Evolutionary conservation across 2,888 invertebrate species (phyloP).

Genomic region (Herminia tarsipennalis): DNA sequence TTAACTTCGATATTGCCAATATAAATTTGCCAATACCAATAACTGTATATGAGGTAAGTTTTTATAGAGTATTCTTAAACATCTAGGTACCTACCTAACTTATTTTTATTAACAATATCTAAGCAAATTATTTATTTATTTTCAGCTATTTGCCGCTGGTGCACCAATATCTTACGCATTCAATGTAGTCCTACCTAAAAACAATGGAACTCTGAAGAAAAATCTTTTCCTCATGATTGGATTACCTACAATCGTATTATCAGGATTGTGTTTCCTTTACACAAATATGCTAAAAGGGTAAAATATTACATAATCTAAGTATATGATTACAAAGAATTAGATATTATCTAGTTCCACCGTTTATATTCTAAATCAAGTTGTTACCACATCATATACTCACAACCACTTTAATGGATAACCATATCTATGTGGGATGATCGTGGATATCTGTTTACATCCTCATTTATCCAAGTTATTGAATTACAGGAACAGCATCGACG

Average conservation of each 20-base stretch:
- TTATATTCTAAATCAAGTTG: constrained; percentile 5
- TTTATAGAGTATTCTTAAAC: too few species aligned
- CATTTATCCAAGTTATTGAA: constrained; percentile 10
- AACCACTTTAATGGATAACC: constrained; percentile 10
- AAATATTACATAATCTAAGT: constrained; percentile 27
- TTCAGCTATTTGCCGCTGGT: constrained; percentile 77
- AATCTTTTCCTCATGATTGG: constrained; percentile 69
- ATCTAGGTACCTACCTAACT: too few species aligned
- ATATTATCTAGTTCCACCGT: constrained; percentile 9
- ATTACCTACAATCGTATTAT: constrained; percentile 67
- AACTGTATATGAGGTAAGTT: constrained; percentile 77
- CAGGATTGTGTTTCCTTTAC: constrained; percentile 75
- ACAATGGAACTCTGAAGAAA: constrained; percentile 62
- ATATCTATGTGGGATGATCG: constrained; percentile 6
- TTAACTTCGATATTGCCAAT: constrained; percentile 77
- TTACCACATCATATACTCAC: constrained; percentile 8
- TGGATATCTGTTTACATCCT: constrained; percentile 19
- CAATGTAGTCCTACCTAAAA: constrained; percentile 67
- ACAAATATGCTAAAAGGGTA: constrained; percentile 80
- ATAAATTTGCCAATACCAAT: constrained; percentile 78
- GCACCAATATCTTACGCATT: constrained; percentile 79
- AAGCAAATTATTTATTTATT: too few species aligned
- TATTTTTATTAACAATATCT: too few species aligned
- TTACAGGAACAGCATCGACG: constrained; percentile 83
- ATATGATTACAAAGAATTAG: too few species aligned